Evolutionary conservation across 2,113 vertebrate genomes (phyloP).

Genomic region (Sylvietta virens): DNA sequence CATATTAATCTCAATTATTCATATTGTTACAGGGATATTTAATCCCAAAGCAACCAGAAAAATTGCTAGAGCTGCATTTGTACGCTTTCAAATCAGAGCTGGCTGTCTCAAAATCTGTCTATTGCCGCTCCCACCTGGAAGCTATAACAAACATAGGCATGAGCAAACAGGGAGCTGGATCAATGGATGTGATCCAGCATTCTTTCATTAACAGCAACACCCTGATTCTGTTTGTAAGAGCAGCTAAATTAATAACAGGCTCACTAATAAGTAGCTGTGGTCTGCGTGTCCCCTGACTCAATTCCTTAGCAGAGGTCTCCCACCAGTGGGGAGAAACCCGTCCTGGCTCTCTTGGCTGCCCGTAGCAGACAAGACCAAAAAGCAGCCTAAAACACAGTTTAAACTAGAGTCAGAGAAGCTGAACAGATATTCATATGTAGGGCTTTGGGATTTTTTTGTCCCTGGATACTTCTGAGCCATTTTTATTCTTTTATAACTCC

Average conservation of each 20-base stretch:
- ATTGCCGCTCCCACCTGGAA: neutral
- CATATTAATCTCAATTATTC: neutral
- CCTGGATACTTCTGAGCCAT: neutral
- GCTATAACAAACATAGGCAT: rapidly evolving
- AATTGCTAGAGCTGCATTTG: neutral
- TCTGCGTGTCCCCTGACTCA: neutral
- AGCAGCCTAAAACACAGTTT: neutral
- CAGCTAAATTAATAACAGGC: neutral
- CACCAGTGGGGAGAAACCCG: neutral
- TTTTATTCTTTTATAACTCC: neutral
- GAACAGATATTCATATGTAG: neutral
- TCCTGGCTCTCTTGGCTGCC: neutral
- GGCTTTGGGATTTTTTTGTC: neutral
- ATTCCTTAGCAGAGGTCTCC: neutral
- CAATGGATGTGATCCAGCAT: too few relatives aligned
- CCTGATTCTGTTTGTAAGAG: neutral
- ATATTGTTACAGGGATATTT: neutral
- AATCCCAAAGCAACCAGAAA: neutral
- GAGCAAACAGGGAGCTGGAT: neutral
- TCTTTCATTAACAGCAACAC: neutral
- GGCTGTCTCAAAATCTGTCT: neutral
- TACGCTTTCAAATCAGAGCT: neutral
- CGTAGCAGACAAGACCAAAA: neutral
- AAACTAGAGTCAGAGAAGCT: neutral
- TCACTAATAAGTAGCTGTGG: neutral